Conservation (phyloP, 2,888 invertebrate genomes). For the Pterostichus niger region DNA sequence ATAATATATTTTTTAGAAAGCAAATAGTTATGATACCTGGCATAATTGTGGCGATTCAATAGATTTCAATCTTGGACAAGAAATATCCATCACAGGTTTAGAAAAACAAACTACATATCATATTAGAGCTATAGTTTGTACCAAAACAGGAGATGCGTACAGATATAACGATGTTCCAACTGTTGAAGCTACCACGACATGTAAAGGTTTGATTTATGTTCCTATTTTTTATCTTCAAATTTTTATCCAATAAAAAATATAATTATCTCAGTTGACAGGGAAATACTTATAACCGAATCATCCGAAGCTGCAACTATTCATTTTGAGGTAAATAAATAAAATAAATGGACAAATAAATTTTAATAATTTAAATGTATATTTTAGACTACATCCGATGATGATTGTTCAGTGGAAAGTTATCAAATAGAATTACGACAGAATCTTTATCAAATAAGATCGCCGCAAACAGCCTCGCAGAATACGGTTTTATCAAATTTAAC, state of each 20-base stretch:
- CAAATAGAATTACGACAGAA: neutral
- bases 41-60: neutral
- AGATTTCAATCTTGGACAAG: neutral
- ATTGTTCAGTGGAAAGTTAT: neutral
- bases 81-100: constrained; percentile 24
- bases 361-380: neutral
- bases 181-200: constrained; percentile 23
- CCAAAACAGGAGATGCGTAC: neutral
- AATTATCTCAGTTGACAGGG: constrained; percentile 13
- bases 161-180: constrained; percentile 24
- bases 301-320: constrained; percentile 11
- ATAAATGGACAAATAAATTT: neutral
- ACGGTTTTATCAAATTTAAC: neutral
- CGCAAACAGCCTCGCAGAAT: neutral
- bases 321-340: constrained; percentile 13
- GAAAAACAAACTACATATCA: constrained; percentile 27
- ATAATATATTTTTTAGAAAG: neutral
- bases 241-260: neutral
- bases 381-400: too few relatives aligned
- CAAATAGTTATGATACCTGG: neutral
- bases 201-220: constrained; percentile 24
- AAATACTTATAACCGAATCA: neutral
- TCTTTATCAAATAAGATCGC: neutral
- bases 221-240: neutral
- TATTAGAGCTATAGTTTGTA: constrained; percentile 48